Evolutionary conservation across 2,888 invertebrate genomes (phyloP).

Genomic region (Phymatocera aterrima): DNA sequence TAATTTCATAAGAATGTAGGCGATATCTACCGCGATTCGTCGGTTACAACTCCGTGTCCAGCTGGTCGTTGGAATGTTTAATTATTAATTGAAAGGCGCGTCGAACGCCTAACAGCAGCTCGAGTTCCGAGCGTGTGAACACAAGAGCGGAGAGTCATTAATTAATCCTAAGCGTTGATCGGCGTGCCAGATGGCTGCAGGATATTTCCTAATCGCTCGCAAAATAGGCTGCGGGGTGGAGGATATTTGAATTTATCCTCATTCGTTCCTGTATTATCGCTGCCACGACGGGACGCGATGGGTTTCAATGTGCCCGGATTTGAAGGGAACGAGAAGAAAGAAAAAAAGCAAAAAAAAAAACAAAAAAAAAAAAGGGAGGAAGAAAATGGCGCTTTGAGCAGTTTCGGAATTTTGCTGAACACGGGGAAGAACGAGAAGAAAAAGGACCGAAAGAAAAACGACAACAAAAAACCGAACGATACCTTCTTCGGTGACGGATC

Average conservation of each 20-base stretch:
- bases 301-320: too few relatives aligned
- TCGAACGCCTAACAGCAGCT: neutral
- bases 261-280: too few relatives aligned
- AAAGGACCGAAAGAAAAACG: too few relatives aligned
- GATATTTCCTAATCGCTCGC: neutral
- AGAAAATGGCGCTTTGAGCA: too few relatives aligned
- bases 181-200: neutral
- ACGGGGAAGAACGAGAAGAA: too few relatives aligned
- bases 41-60: slow-evolving; percentile 9
- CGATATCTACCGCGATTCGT: slow-evolving; percentile 21
- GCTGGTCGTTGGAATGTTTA: slow-evolving; percentile 13
- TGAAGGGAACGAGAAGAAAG: too few relatives aligned
- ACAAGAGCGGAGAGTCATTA: neutral
- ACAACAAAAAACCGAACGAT: too few relatives aligned
- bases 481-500: too few relatives aligned
- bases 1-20: neutral
- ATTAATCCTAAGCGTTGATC: slow-evolving; percentile 6
- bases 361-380: too few relatives aligned
- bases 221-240: neutral
- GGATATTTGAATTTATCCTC: neutral
- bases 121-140: neutral
- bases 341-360: too few relatives aligned
- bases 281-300: too few relatives aligned
- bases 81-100: slow-evolving; percentile 21
- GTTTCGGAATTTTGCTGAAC: too few relatives aligned